phyloP scores from a whole-genome alignment of 2,888 invertebrate genomes.

The Caenorhabditis parvicauda region DNA sequence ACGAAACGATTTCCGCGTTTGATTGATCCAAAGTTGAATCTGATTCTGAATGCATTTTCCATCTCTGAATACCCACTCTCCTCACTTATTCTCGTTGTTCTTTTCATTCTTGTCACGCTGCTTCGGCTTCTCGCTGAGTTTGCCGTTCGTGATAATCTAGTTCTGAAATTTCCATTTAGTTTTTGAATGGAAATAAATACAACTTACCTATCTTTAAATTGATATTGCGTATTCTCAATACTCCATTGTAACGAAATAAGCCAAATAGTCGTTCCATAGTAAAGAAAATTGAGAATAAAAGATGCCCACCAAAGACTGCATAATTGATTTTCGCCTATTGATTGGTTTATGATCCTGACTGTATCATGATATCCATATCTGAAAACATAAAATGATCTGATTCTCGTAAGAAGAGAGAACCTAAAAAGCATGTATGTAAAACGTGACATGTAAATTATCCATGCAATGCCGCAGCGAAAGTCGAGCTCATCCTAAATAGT shows the following conservation, averaged over 20 bases:
- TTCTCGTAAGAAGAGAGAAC: background rate
- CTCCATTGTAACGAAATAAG: conserved; percentile 37
- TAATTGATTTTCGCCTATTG: conserved; percentile 18
- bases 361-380: conserved; percentile 13
- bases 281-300: conserved; percentile 42
- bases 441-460: conserved; percentile 31
- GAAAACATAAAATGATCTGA: background rate
- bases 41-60: background rate
- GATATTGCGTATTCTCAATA: conserved; percentile 27
- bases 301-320: conserved; percentile 36
- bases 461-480: conserved; percentile 34
- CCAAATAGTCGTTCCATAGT: conserved; percentile 33
- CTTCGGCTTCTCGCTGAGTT: background rate
- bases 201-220: conserved; percentile 20
- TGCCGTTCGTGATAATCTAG: background rate
- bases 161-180: background rate
- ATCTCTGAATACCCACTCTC: background rate
- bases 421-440: conserved; percentile 5
- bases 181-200: background rate
- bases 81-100: background rate
- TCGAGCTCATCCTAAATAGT: conserved; percentile 27
- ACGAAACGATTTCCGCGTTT: background rate
- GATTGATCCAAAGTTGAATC: background rate
- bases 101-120: background rate
- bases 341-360: conserved; percentile 10